Percentiles rank a stretch among this genome's conserved stretches.
phyloP scores from a whole-genome alignment of 2,797 vertebrate species.

The Notoglanidium macrostoma region DNA sequence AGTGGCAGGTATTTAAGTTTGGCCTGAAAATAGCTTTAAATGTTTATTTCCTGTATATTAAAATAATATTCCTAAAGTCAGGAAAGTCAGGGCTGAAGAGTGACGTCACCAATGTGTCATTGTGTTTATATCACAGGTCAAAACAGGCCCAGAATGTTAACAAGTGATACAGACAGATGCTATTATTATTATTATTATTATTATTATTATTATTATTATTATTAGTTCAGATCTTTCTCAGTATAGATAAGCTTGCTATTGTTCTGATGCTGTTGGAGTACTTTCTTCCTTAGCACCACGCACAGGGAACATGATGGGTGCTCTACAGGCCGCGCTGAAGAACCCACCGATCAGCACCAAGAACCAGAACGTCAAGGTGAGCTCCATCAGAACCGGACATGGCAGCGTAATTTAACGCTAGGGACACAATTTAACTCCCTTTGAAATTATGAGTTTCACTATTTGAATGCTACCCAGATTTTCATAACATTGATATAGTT shows the following conservation, averaged over 20 bases:
- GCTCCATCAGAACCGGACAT: background rate
- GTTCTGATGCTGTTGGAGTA: background rate
- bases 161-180: background rate
- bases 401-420: background rate
- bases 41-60: background rate
- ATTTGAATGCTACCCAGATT: background rate
- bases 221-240: background rate
- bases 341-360: conserved; percentile 98
- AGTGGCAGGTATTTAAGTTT: background rate
- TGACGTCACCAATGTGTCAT: background rate
- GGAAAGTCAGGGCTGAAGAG: background rate
- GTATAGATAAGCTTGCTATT: background rate
- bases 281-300: conserved; percentile 52
- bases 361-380: conserved; percentile 95
- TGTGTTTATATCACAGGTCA: background rate
- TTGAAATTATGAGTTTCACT: too few species aligned
- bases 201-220: background rate
- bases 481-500: background rate
- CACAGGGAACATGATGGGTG: conserved; percentile 93
- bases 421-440: background rate
- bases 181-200: background rate
- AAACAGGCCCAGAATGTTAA: background rate
- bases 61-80: background rate
- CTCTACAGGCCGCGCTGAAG: conserved; percentile 93
- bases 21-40: background rate